A percentile compares a stretch with the other conserved stretches of the same genome.
Conservation (phyloP, 2,888 invertebrate genomes). For the Andrena marginata region DNA sequence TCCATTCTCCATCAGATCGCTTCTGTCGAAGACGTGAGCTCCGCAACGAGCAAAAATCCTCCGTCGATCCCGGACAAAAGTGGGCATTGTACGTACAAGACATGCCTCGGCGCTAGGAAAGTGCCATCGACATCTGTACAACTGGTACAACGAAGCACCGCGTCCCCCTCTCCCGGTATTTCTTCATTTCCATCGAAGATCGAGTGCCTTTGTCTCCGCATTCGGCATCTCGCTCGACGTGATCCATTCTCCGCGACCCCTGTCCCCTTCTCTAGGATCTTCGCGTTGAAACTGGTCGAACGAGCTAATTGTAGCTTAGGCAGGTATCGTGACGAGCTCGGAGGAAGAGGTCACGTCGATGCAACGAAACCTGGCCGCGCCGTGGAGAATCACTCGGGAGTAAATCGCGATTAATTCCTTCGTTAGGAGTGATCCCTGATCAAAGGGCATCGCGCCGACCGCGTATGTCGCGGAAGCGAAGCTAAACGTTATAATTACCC, state of each 20-base stretch:
- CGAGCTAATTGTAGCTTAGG: conserved; percentile 59
- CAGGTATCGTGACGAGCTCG: conserved; percentile 18
- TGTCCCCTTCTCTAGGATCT: neutral
- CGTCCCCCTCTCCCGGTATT: conserved; percentile 47
- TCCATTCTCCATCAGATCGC: conserved; percentile 1
- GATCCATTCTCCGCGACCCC: neutral
- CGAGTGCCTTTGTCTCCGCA: conserved; percentile 53
- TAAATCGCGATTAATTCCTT: conserved; percentile 57
- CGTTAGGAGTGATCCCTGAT: conserved; percentile 50
- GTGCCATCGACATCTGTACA: conserved; percentile 57
- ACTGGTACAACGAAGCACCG: conserved; percentile 47
- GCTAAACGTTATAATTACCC: conserved; percentile 54
- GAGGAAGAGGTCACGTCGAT: conserved; percentile 20
- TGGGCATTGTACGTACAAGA: conserved; percentile 54
- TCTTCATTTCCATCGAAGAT: conserved; percentile 65
- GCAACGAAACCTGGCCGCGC: conserved; percentile 5
- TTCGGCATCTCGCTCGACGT: conserved; percentile 32
- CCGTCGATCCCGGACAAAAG: conserved; percentile 41
- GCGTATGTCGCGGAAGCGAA: conserved; percentile 41
- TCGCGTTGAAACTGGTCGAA: conserved; percentile 58
- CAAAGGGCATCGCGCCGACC: conserved; percentile 44
- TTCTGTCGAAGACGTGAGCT: conserved; percentile 27
- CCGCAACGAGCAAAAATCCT: conserved; percentile 20
- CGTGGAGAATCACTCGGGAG: conserved; percentile 25
- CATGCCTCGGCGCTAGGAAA: conserved; percentile 49